Evolutionary conservation across 1,140 invertebrate species (phyloP).

Genomic region (Streblospio benedicti): DNA sequence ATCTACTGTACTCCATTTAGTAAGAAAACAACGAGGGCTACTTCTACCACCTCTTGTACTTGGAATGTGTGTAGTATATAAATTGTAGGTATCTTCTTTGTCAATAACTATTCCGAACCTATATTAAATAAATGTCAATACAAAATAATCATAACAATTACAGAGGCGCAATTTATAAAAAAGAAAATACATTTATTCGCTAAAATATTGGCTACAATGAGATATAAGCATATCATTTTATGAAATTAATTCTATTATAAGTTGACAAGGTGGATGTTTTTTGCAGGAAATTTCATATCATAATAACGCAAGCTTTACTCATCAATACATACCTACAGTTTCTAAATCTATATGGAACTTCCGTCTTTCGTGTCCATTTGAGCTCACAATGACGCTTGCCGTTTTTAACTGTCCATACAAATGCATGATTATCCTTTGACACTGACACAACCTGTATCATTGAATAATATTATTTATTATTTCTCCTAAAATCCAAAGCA

Average conservation of each 20-base stretch:
- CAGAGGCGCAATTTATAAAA: too few relatives aligned
- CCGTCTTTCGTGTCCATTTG: constrained; percentile 61
- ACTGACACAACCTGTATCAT: constrained; percentile 63
- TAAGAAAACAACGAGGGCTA: constrained; percentile 43
- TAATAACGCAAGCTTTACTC: too few relatives aligned
- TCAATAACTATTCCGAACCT: constrained; percentile 62
- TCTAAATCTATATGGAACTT: constrained; percentile 72
- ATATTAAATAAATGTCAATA: constrained; percentile 25
- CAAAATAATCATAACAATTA: background rate
- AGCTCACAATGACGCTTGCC: constrained; percentile 60
- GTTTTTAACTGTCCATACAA: constrained; percentile 65
- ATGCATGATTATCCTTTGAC: constrained; percentile 73
- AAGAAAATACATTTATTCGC: too few relatives aligned
- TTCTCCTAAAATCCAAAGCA: too few relatives aligned
- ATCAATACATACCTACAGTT: constrained; percentile 58
- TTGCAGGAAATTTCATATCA: too few relatives aligned
- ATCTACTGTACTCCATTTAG: constrained; percentile 46
- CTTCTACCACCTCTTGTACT: constrained; percentile 55
- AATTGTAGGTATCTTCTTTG: constrained; percentile 56
- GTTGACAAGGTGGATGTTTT: too few relatives aligned
- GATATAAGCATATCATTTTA: too few relatives aligned
- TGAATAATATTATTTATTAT: too few relatives aligned
- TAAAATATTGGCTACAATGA: too few relatives aligned
- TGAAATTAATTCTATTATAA: too few relatives aligned
- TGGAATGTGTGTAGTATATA: constrained; percentile 78